Conservation (phyloP, 2,113 vertebrate genomes). For the Daboia siamensis region DNA sequence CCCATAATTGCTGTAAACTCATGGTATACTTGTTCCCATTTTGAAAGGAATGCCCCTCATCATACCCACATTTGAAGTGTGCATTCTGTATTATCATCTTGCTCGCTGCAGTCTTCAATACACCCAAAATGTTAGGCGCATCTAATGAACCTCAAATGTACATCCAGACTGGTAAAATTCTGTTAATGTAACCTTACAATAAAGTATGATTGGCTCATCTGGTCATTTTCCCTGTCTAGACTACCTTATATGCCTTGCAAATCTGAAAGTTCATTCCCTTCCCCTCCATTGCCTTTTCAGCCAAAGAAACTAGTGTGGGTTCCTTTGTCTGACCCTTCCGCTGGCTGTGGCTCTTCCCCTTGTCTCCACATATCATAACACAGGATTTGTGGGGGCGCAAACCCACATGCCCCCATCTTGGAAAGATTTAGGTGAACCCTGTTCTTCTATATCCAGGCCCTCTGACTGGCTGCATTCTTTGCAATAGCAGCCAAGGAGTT, state of each 20-base stretch:
- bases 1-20: not conserved
- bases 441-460: not conserved
- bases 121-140: not conserved
- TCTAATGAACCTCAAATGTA: not conserved
- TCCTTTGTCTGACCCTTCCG: not conserved
- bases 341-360: not conserved
- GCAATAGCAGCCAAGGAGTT: not conserved
- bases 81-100: not conserved
- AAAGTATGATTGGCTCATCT: not conserved
- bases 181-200: not conserved
- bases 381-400: not conserved
- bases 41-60: not conserved
- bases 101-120: not conserved
- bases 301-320: not conserved
- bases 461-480: not conserved
- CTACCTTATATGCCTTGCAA: not conserved
- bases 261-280: not conserved
- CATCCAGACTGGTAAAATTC: not conserved
- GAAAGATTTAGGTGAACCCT: not conserved
- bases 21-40: not conserved
- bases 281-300: not conserved
- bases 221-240: not conserved
- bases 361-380: not conserved
- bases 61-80: not conserved
- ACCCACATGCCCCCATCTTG: not conserved